Evolutionary conservation across 2,113 vertebrate genomes (phyloP).

Genomic region (Epinephelus cyanopodus): DNA sequence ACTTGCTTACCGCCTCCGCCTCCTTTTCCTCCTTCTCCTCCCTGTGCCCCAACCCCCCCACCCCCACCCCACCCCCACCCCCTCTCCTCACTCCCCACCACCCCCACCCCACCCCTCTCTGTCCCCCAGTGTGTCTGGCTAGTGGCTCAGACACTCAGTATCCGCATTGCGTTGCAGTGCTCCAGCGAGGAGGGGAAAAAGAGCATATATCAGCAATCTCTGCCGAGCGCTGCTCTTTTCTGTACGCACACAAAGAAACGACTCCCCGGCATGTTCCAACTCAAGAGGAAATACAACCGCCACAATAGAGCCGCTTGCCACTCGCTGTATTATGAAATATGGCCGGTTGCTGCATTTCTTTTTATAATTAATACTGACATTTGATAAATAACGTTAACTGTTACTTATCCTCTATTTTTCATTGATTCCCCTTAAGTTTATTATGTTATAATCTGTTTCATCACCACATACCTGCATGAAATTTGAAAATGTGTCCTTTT

Average conservation of each 20-base stretch:
- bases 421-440: background rate
- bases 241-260: slow-evolving; percentile 76
- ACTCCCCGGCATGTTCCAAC: slow-evolving; percentile 59
- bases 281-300: slow-evolving; percentile 45
- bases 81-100: background rate
- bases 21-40: slow-evolving; percentile 42
- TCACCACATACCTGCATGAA: background rate
- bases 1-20: slow-evolving; percentile 73
- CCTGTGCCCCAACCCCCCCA: background rate
- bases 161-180: slow-evolving; percentile 87
- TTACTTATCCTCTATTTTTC: background rate
- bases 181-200: slow-evolving; percentile 77
- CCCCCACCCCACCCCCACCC: background rate
- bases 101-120: slow-evolving; percentile 29
- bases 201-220: slow-evolving; percentile 86
- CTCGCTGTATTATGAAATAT: slow-evolving; percentile 21
- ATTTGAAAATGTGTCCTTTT: background rate
- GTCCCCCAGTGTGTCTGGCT: slow-evolving; percentile 83
- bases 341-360: background rate
- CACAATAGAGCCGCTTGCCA: slow-evolving; percentile 36
- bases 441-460: background rate
- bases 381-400: background rate
- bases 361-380: slow-evolving; percentile 15
- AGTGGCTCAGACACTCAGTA: slow-evolving; percentile 84
- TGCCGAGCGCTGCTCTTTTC: slow-evolving; percentile 78